These are phyloP conservation scores for Huso huso DNA, from an alignment of 2,797 vertebrate species.

Conservation along the genomic window DNA sequence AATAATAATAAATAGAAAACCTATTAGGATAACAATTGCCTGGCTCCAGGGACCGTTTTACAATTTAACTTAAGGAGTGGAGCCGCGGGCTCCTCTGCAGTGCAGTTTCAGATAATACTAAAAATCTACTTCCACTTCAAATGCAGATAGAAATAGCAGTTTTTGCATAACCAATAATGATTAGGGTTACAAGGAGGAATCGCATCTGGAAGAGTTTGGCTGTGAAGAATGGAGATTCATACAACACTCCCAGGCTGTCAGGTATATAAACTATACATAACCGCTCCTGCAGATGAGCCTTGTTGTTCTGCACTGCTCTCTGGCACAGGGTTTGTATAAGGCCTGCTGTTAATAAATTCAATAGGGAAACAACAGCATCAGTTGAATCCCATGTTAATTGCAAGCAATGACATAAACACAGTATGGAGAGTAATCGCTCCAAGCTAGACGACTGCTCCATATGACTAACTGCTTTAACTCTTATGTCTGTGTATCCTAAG, in stretches of 20 bases:
- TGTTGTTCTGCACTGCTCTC: no score
- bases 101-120: background rate
- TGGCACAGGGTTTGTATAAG: no score
- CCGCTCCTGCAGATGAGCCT: no score
- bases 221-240: no score
- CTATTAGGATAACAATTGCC: background rate
- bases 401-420: conserved; percentile 7
- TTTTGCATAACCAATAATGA: no score
- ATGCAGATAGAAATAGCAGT: no score
- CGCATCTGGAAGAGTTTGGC: no score
- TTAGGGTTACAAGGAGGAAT: no score
- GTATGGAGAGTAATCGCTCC: conserved; percentile 4
- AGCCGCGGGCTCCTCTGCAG: background rate
- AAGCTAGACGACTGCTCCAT: conserved; percentile 6
- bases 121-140: background rate
- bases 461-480: conserved; percentile 8
- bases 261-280: no score
- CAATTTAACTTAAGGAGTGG: background rate
- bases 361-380: background rate
- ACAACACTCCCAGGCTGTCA: no score
- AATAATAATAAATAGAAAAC: background rate
- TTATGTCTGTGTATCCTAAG: conserved; percentile 9
- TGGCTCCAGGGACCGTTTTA: background rate
- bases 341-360: no score
- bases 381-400: conserved; percentile 3